Base-by-base conservation (phyloP, 2,888 invertebrate species). In the Poecilobothrus nobilitatus region DNA sequence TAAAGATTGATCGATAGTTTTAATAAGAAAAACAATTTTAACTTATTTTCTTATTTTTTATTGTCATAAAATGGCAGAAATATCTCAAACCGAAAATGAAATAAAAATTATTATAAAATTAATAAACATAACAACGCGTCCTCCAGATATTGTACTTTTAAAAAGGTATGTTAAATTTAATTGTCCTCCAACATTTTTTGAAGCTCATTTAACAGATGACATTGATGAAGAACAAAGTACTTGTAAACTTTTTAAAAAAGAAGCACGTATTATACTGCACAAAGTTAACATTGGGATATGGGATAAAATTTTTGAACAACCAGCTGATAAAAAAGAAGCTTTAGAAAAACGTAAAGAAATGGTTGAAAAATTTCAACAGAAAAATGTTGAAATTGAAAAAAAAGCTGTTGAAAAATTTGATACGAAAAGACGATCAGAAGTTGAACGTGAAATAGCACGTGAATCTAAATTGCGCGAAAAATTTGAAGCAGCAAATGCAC, bases 111-210 rank as follows among this genome's bases (percentile, higher is more conserved):
- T 76, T 3, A 80, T 81, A 70, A 80, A 80, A 69, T 72, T 81
- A 8, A 81, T 79, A 71, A 76, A 79, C 41, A 70, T 79, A 71
- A 75, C 78, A 65, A 77, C 76, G 66, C 76, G 76, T 21, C 79
- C 76, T 37, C 81, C 81, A 70, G 81, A 80, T 69, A 77, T 81
- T 68, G 78, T 81, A 2, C 72, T 81, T 4, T 70, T 81, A 53
- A 78, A 81, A 9, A 75, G 74, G 64, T 81, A 81, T 71, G 71
- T 81, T 0, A 81, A 81, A 69, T 81, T 81, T 64, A 81, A 81
- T 69, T 80, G 77, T 76, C 81, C 81, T 12, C 81, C 81, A 4
- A 79, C 80, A 70, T 81, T 81, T 68, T 81, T 81, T 68, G 81
- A 81, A 69, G 78, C 80, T 0, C 81, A 81, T 73, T 70, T 81